Percentiles rank a stretch among this genome's conserved stretches.
phyloP scores from a whole-genome alignment of 2,113 vertebrate species.

The Scortum barcoo region DNA sequence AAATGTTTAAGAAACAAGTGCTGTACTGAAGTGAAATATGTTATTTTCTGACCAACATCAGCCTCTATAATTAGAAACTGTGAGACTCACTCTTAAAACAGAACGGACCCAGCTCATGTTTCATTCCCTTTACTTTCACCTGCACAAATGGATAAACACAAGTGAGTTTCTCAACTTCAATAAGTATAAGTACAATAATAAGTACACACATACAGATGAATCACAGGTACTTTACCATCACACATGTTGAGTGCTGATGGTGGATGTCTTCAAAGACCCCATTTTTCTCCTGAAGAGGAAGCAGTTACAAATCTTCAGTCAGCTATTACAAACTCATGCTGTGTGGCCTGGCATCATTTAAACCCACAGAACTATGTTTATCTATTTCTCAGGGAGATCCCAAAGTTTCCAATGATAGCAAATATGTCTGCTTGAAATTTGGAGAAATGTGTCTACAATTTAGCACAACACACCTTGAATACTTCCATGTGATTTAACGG shows the following conservation, averaged over 20 bases:
- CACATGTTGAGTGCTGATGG: constrained; percentile 83
- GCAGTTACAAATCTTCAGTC: not conserved
- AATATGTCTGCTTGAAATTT: not conserved
- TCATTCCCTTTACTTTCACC: constrained; percentile 69
- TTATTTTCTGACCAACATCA: not conserved
- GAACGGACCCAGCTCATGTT: constrained; percentile 65
- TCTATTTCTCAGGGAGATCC: not conserved
- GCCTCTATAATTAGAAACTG: not conserved
- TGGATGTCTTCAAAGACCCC: constrained; percentile 79
- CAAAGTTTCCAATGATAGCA: not conserved
- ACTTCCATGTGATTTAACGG: not conserved
- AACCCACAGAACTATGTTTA: not conserved
- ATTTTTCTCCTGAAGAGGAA: constrained; percentile 45
- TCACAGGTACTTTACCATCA: constrained; percentile 85
- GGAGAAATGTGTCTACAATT: not conserved
- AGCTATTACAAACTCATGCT: not conserved
- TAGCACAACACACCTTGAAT: not conserved
- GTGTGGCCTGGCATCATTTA: not conserved
- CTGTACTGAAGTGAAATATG: not conserved
- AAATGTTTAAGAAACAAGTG: not conserved
- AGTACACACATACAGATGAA: not conserved
- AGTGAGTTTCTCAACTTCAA: not conserved
- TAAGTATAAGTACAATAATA: too few relatives aligned
- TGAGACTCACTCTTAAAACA: constrained; percentile 79
- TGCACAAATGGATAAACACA: constrained; percentile 58